Evolutionary conservation across 2,888 invertebrate genomes (phyloP).

Genomic region (Orthonevra nobilis): DNA sequence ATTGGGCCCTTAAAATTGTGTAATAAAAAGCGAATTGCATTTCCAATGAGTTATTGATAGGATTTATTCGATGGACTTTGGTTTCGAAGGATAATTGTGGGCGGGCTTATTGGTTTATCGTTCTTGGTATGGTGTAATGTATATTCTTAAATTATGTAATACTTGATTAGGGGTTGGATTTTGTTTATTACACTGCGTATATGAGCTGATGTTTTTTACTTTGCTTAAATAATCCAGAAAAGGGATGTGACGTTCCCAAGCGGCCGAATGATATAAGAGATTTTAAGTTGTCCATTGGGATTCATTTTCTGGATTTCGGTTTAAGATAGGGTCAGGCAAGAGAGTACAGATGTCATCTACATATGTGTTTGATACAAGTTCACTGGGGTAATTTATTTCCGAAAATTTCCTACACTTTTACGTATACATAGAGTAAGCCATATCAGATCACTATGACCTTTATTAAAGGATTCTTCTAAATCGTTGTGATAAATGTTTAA

Average conservation of each 20-base stretch:
- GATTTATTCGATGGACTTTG: conserved; percentile 62
- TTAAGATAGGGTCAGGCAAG: neutral
- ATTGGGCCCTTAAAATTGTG: conserved; percentile 58
- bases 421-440: no score
- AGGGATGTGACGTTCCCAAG: conserved; percentile 31
- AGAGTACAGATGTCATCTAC: neutral
- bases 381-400: neutral
- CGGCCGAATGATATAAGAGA: conserved; percentile 48
- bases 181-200: conserved; percentile 51
- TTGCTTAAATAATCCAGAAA: conserved; percentile 56
- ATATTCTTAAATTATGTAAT: conserved; percentile 39
- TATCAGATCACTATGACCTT: no score
- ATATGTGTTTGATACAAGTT: neutral
- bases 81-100: conserved; percentile 17
- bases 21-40: conserved; percentile 67
- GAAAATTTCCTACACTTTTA: no score
- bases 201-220: conserved; percentile 35
- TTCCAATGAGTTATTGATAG: conserved; percentile 68
- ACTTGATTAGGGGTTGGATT: conserved; percentile 67
- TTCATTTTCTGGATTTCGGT: conserved; percentile 33
- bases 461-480: no score
- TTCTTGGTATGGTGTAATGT: conserved; percentile 18
- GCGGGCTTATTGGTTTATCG: neutral
- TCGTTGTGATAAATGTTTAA: no score
- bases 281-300: conserved; percentile 61